Percentiles rank a stretch among this genome's conserved stretches.
phyloP scores from a whole-genome alignment of 2,888 invertebrate species.

The Alsophila aescularia region DNA sequence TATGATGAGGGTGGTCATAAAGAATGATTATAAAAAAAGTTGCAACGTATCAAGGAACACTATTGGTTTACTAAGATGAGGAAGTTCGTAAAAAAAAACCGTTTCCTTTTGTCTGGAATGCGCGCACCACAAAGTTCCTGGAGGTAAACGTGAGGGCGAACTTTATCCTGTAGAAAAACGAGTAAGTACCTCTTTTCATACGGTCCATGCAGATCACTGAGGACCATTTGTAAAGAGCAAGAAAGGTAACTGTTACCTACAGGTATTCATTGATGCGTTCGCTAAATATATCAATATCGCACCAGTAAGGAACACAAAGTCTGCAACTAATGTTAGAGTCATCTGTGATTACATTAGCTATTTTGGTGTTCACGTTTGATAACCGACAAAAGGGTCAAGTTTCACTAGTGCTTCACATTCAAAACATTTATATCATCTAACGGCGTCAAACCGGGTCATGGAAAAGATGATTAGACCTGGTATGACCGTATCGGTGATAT shows the following conservation, averaged over 20 bases:
- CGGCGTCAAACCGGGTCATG: constrained; percentile 19
- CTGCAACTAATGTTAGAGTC: neutral
- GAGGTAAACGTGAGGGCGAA: too few relatives aligned
- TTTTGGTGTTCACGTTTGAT: constrained; percentile 17
- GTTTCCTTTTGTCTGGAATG: too few relatives aligned
- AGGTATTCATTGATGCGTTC: constrained; percentile 20
- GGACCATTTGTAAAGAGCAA: constrained; percentile 31
- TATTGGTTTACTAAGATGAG: constrained; percentile 9
- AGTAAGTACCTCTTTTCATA: constrained; percentile 18
- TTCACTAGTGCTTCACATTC: constrained; percentile 22
- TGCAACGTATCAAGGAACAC: too few relatives aligned
- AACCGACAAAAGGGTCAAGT: constrained; percentile 14
- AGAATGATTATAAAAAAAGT: too few relatives aligned
- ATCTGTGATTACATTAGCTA: neutral
- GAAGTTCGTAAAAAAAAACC: neutral
- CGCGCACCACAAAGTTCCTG: too few relatives aligned
- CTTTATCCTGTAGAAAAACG: constrained; percentile 41
- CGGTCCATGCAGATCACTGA: constrained; percentile 39
- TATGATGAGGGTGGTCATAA: constrained; percentile 39
- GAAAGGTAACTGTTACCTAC: constrained; percentile 13
- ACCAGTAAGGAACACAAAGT: neutral
- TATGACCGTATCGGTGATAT: constrained; percentile 1
- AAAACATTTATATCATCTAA: neutral
- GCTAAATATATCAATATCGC: constrained; percentile 14
- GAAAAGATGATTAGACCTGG: constrained; percentile 4